Evolutionary conservation across 2,888 invertebrate genomes (phyloP), one percentile per base, ranked within the genome.

Genomic region (Agriopis leucophaearia): DNA sequence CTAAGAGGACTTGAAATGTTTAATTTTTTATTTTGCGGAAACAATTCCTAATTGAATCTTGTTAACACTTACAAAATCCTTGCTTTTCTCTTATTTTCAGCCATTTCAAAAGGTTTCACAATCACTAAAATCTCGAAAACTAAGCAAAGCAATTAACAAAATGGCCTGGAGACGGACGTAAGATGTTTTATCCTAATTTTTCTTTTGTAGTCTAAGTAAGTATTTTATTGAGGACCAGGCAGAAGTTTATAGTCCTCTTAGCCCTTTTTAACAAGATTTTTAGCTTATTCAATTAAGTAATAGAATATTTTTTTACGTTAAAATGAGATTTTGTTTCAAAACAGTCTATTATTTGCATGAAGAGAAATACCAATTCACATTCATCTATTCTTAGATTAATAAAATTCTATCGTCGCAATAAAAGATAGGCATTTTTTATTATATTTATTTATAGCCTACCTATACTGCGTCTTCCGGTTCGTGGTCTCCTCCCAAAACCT

Each of bases 11-110:
- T 73, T 64, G 59, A 59, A 61, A 64, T 27, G 48, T 44, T 63
- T 65, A 66, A 70, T 61, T 61, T 65, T 68, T 51, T 57, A 66
- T 68, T 68, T 55, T 16, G 57, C 64, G 64, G 60, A 18, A 9
- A 55, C 55, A 18, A 50, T 15, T 27, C 40, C 56, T 65, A 70
- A 70, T 72, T 72, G 57, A 58, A 57, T 55, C 56, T 54, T 72
- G 63, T 60, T 56, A 27, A 6, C 6, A 18, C 36, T n/a, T 42
- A 16, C 18, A 13, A 27, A 44, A 50, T 27, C 35, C 38, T 42
- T 48, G 27, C 54, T 54, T 35, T 57, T 27, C 27, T 10, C 27
- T 47, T 6, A 47, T 45, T 62, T 52, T 10, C 13, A 40, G n/a
- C 50, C 8, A 59, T 40, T 50, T 50, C 10, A 40, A 59, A 50